Base-by-base conservation (phyloP, 2,113 vertebrate species). In the Cynopterus brachyotis region DNA sequence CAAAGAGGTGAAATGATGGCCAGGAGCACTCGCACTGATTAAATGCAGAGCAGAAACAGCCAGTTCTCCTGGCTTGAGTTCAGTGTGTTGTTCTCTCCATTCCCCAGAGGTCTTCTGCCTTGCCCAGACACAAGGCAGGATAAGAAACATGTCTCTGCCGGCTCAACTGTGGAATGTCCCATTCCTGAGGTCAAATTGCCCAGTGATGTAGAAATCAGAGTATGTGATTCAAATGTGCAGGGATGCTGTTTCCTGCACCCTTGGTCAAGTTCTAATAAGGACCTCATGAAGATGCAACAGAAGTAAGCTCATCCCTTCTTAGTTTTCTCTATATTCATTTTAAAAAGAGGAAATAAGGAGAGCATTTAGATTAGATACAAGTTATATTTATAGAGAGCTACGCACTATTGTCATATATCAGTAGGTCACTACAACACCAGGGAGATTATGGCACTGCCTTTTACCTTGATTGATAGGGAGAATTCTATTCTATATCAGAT, bases 381-480 rank as follows among this genome's bases (percentile, higher is more conserved):
- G 47, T 12, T 60, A 9, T 70, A 90, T 89, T 79, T 80, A 37
- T 42, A 79, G 57, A 88, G 20, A 75, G 26, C 40, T 75, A 15
- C 59, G 42, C 35, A 53, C 4, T 59, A 53, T 78, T 96, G 83
- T 81, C 42, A 30, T 53, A 1, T 42, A 81, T 81, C 73, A 90
- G 62, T 11, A 83, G 42, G 72, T 88, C 83, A 75, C 76, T 45
- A 57, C 35, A 72, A 62, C 37, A 66, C 64, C 15, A 35, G 73
- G 80, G 76, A 84, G 32, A 55, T 20, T 24, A 73, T 64, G 50
- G 4, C 5, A 53, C 67, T 19, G 1, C 62, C 57, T 72, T 95
- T 90, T 45, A 96, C 90, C 83, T 92, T 92, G 76, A 93, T n/a
- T 42, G 75, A 97, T 26, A n/a, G 62, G 72, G n/a, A 81, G 59